Percentiles rank a stretch among this genome's conserved stretches.
Conservation (phyloP, 2,888 invertebrate species). For the Aphrophora alni region DNA sequence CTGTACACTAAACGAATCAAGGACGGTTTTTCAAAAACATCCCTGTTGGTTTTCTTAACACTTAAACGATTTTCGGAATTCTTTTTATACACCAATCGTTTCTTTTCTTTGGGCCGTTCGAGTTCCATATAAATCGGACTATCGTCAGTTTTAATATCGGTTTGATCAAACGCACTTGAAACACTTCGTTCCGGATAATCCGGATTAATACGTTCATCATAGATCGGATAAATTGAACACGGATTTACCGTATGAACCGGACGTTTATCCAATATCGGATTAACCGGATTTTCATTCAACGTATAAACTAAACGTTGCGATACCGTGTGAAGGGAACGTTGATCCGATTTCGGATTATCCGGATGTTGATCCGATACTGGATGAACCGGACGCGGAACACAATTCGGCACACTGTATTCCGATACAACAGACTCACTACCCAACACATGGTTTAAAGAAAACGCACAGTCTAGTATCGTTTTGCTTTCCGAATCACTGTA, state of each 20-base stretch:
- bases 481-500: neutral
- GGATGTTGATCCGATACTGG: neutral
- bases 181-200: neutral
- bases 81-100: neutral
- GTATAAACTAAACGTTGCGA: neutral
- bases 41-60: conserved; percentile 32
- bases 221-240: neutral
- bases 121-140: conserved; percentile 40
- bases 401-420: conserved; percentile 22
- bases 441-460: conserved; percentile 18
- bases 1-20: conserved; percentile 34
- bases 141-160: conserved; percentile 12
- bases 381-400: conserved; percentile 19
- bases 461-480: neutral
- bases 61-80: conserved; percentile 10
- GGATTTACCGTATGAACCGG: neutral
- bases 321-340: neutral
- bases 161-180: too few relatives aligned
- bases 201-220: neutral
- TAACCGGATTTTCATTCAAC: neutral
- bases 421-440: conserved; percentile 11
- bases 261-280: neutral
- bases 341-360: neutral
- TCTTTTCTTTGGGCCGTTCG: conserved; percentile 16
- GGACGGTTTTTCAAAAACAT: conserved; percentile 33